Base-by-base conservation (phyloP, 1,140 invertebrate genomes). In the Sinella curviseta region DNA sequence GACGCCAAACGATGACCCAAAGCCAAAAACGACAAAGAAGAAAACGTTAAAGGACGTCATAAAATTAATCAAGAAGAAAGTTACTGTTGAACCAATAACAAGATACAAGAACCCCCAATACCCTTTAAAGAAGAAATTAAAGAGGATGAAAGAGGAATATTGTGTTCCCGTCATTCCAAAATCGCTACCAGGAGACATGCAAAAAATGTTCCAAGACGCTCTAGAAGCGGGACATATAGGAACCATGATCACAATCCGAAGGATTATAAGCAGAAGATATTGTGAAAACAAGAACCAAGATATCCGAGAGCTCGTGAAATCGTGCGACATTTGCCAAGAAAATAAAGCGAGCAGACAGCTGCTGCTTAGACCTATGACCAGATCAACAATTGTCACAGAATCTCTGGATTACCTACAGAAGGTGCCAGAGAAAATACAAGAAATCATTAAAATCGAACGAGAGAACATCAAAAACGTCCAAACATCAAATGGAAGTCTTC, bases 231-330 rank as follows among this genome's bases (percentile, higher is more conserved):
- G 76, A 20, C 80, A 81, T 55, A 16, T 57, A 8, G 73, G 67
- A 0, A 54, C 34, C 8, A 75, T 75, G 20, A 75, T 34, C 33
- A 81, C 80, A 2, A 57, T 74, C 20, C 3, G 57, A 8, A 36
- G 35, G 39, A 65, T 81, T 2, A 81, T 75, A 55, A 1, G 14
- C 17, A 39, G 80, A 77, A n/a, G 31, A 24, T 81, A 26, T 31
- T 81, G 80, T 76, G 26, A 74, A 34, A 35, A 34, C 30, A 81
- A 78, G 80, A 78, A 78, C 33, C 73, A 77, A 28, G 77, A 81
- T 24, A 78, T 81, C 3, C 4, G n/a, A 16, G 1, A 78, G 3
- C 78, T 78, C 60, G 39, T 74, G 16, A 36, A 78, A 48, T 65
- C 67, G 0, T 81, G 80, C 39, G 28, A 75, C 0, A 78, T 30